phyloP scores from a whole-genome alignment of 2,888 invertebrate species.

The Tortricodes alternella region DNA sequence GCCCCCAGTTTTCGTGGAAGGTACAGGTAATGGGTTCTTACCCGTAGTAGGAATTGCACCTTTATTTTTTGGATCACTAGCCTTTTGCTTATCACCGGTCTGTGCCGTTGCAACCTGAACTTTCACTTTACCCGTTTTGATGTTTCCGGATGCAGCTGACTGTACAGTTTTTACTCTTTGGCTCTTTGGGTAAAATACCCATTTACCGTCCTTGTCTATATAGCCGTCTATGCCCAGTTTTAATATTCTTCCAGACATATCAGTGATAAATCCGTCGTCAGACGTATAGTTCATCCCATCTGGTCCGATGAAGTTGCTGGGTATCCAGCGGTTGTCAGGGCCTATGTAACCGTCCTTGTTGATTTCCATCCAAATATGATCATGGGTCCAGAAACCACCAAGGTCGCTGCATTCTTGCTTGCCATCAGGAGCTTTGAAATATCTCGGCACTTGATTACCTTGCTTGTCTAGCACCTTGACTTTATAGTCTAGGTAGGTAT shows the following conservation, averaged over 20 bases:
- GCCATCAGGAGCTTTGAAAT: constrained; percentile 71
- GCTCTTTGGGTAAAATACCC: constrained; percentile 62
- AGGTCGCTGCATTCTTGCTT: constrained; percentile 72
- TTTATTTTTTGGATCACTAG: neutral
- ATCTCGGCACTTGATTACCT: constrained; percentile 70
- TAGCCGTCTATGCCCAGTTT: constrained; percentile 73
- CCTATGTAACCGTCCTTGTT: constrained; percentile 75
- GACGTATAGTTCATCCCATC: constrained; percentile 69
- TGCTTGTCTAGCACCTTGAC: constrained; percentile 67
- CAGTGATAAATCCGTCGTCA: constrained; percentile 67
- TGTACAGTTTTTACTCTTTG: constrained; percentile 41
- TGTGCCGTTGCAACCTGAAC: constrained; percentile 27
- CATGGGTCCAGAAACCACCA: constrained; percentile 71
- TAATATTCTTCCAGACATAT: constrained; percentile 48
- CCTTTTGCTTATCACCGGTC: neutral
- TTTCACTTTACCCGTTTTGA: constrained; percentile 35
- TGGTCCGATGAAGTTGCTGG: constrained; percentile 68
- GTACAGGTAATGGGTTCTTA: constrained; percentile 34
- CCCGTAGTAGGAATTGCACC: constrained; percentile 2
- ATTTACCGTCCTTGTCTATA: constrained; percentile 67
- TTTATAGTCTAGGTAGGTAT: constrained; percentile 71
- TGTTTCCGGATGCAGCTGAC: constrained; percentile 43
- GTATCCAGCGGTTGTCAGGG: constrained; percentile 71
- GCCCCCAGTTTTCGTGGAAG: constrained; percentile 28
- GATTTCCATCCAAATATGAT: constrained; percentile 66